Evolutionary conservation across 2,113 vertebrate species (phyloP), one percentile per base, ranked within the genome.

Genomic region (Morone saxatilis): DNA sequence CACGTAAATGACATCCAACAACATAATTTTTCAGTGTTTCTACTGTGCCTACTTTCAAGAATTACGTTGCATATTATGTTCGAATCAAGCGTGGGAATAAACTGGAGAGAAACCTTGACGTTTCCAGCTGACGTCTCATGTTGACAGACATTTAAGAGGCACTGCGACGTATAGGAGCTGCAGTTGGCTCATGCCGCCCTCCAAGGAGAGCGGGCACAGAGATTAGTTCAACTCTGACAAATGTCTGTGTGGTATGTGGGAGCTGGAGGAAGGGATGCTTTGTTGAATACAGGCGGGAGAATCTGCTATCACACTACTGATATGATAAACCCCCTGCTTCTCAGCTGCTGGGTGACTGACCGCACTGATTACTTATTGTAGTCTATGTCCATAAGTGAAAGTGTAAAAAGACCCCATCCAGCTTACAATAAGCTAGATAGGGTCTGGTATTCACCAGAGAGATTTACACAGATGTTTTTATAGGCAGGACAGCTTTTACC

Each of bases 311-410:
- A 59, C 38, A 8, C 66, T 85, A 68, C 60, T 67, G 89, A 91
- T 88, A 90, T 90, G 86, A 88, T 63, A 76, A 87, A 71, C 51
- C 59, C 68, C 31, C 72, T 54, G 66, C 66, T 43, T 51, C 94
- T 93, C 89, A 92, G 94, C 72, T 93, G 90, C 91, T 86, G 93
- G 93, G 79, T 88, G 83, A 94, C 94, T 86, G 95, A 92, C 91
- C 40, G 48, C 14, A 40, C 65, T 20, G 36, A 67, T 47, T 41
- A 14, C 50, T 66, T 60, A 16, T 10, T 50, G 17, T 12, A 57
- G 31, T 16, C 36, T 36, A 9, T 40, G 31, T 66, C 40, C 4
- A 59, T 56, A 20, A 54, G 19, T 54, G 10, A 63, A 54, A 56
- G 22, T 7, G 2, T 16, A 19, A 14, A 4, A 38, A 22, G 47